Percentiles rank a stretch among this genome's conserved stretches.
Conservation (phyloP, 1,140 invertebrate genomes). For the Apis florea region DNA sequence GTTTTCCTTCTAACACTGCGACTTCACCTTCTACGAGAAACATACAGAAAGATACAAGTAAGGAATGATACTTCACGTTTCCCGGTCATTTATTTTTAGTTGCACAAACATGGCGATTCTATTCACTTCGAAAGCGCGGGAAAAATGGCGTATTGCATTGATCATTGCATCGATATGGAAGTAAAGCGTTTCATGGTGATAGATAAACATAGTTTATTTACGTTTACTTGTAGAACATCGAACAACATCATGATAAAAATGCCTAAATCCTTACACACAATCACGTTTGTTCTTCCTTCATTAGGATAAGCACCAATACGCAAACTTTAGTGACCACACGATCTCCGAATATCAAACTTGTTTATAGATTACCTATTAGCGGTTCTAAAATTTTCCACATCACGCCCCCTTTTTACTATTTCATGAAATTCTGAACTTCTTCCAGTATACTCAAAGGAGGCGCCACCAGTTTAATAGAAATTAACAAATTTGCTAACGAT, state of each 20-base stretch:
- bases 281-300: background rate
- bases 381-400: background rate
- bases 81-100: slow-evolving; percentile 19
- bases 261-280: background rate
- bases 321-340: background rate
- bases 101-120: background rate
- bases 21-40: slow-evolving; percentile 14
- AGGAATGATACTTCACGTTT: slow-evolving; percentile 1
- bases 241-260: background rate
- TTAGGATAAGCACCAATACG: background rate
- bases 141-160: background rate
- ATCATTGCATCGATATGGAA: background rate
- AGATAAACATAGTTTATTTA: background rate
- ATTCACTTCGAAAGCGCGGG: background rate
- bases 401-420: slow-evolving; percentile 7
- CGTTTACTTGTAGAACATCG: too few relatives aligned
- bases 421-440: slow-evolving; percentile 2
- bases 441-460: background rate
- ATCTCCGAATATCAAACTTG: slow-evolving; percentile 6
- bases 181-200: background rate
- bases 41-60: background rate
- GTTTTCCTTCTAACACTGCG: slow-evolving; percentile 8
- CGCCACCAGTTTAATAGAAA: background rate
- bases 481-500: slow-evolving; percentile 6
- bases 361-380: slow-evolving; percentile 39